phyloP scores from a whole-genome alignment of 2,888 invertebrate species.

The Himalopsyche anomala region DNA sequence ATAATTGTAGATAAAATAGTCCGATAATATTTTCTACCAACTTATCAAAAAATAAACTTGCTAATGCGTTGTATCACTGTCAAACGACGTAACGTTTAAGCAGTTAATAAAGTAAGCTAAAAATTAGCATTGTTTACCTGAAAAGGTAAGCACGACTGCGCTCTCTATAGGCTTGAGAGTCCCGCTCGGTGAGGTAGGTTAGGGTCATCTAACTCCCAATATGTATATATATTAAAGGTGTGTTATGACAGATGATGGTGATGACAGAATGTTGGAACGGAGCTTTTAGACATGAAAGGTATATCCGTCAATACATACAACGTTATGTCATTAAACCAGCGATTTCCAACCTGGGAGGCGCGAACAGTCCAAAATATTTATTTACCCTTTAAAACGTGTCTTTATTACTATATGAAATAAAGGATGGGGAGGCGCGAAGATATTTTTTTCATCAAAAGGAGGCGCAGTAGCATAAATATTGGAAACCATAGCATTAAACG shows the following conservation, averaged over 20 bases:
- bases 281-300: no score
- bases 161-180: neutral
- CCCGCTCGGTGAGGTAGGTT: constrained; percentile 16
- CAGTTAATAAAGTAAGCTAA: neutral
- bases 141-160: neutral
- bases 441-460: no score
- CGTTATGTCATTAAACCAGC: no score
- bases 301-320: no score
- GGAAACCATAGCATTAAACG: no score
- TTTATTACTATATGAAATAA: no score
- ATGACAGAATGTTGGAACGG: neutral
- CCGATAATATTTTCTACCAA: neutral
- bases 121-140: neutral
- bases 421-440: no score
- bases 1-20: neutral
- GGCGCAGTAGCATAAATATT: no score
- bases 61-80: neutral
- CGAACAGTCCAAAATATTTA: no score
- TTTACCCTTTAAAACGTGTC: no score
- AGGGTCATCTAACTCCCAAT: neutral
- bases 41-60: neutral
- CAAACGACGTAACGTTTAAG: neutral
- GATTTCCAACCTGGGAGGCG: no score
- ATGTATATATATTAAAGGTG: neutral
- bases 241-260: neutral